Percentiles rank a stretch among this genome's conserved stretches.
Evolutionary conservation across 1,140 invertebrate species (phyloP).

Genomic region (Papilio glaucus): DNA sequence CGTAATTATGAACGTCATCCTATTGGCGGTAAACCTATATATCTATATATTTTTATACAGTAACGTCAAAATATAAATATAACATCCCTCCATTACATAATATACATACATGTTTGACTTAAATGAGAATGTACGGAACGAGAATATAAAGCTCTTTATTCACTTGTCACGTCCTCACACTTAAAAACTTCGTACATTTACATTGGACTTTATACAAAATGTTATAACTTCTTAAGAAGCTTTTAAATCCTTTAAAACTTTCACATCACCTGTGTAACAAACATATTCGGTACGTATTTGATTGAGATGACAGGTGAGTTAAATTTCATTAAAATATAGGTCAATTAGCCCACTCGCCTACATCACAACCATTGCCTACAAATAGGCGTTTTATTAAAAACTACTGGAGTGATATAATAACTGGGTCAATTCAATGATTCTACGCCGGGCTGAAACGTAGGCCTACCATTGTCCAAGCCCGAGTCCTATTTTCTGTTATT

Average conservation of each 20-base stretch:
- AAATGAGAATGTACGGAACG: background rate
- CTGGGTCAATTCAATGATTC: conserved; percentile 36
- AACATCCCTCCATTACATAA: background rate
- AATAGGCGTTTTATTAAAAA: conserved; percentile 37
- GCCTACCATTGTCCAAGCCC: conserved; percentile 28
- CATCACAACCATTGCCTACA: conserved; percentile 24
- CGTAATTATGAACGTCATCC: too few relatives aligned
- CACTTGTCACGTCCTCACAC: conserved; percentile 50
- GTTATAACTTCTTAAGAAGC: conserved; percentile 26
- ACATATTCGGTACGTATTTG: conserved; percentile 2
- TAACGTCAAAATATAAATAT: background rate
- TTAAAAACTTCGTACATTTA: conserved; percentile 53
- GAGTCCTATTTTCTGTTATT: conserved; percentile 12
- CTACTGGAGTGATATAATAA: conserved; percentile 33
- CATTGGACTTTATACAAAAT: conserved; percentile 9
- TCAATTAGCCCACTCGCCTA: background rate
- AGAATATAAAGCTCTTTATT: conserved; percentile 37
- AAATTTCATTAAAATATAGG: conserved; percentile 19
- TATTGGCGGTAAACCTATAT: too few relatives aligned
- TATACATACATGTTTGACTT: background rate
- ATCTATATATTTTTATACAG: too few relatives aligned
- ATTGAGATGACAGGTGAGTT: background rate
- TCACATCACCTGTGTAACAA: conserved; percentile 16
- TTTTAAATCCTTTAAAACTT: conserved; percentile 34
- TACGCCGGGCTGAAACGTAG: conserved; percentile 26